Conservation (phyloP, 2,113 vertebrate genomes). For the Megaptera novaeangliae region DNA sequence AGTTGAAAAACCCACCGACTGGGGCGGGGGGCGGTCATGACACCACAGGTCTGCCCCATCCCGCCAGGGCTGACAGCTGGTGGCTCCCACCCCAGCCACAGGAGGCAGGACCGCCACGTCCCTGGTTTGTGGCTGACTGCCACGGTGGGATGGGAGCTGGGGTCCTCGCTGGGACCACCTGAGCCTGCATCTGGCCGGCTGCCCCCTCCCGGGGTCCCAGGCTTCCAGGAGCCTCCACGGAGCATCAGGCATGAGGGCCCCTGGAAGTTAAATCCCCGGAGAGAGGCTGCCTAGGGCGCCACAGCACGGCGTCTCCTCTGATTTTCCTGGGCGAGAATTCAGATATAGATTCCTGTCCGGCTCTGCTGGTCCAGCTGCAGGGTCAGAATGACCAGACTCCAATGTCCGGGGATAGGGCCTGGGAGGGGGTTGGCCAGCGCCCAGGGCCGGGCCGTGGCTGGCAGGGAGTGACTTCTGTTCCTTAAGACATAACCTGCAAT, state of each 20-base stretch:
- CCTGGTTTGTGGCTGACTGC: not conserved
- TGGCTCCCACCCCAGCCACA: not conserved
- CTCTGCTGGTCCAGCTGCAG: too few relatives aligned
- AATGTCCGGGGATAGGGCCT: too few relatives aligned
- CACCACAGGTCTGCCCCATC: not conserved
- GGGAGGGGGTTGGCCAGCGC: too few relatives aligned
- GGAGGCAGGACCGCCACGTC: not conserved
- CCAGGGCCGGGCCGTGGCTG: too few relatives aligned
- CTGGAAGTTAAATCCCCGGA: not conserved
- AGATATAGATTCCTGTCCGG: too few relatives aligned
- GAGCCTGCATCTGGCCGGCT: not conserved
- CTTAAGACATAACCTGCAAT: too few relatives aligned
- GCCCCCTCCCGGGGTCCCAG: not conserved
- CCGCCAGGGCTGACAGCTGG: not conserved
- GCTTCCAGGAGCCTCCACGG: not conserved
- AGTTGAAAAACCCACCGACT: not conserved
- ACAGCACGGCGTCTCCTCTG: rapidly evolving
- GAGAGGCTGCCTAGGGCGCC: not conserved
- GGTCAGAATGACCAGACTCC: too few relatives aligned
- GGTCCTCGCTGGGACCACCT: not conserved
- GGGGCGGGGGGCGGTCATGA: not conserved
- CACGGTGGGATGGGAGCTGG: not conserved
- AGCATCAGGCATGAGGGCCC: not conserved
- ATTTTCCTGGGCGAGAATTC: not conserved
- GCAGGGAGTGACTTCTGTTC: too few relatives aligned